These are phyloP conservation scores for Tauraco hartlaubi DNA, from an alignment of 2,797 vertebrate genomes.

Conservation along the genomic window DNA sequence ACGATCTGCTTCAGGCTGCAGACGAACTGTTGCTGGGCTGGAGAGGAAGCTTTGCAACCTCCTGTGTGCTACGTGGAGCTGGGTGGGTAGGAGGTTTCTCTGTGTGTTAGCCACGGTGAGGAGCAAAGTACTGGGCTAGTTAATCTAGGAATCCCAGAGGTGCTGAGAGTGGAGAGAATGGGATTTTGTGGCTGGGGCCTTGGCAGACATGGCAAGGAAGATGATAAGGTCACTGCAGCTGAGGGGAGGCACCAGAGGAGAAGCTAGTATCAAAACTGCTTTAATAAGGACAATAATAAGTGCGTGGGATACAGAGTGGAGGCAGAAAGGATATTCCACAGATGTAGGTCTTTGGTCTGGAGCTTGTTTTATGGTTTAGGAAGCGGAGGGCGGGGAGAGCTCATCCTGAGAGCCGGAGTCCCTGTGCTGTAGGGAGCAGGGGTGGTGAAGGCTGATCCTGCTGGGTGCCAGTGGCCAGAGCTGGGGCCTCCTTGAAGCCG, in stretches of 20 bases:
- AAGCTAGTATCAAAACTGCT: conserved; percentile 67
- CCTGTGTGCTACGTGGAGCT: fast-evolving
- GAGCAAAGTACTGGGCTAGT: neutral
- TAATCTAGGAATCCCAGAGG: neutral
- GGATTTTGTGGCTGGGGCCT: neutral
- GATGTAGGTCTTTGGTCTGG: conserved; percentile 20
- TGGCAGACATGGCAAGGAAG: neutral
- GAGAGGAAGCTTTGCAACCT: neutral
- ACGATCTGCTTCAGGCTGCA: neutral
- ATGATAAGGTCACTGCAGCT: neutral
- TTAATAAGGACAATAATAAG: conserved; percentile 69
- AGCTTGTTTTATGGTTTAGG: neutral
- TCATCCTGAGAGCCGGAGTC: neutral
- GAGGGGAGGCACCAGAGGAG: neutral
- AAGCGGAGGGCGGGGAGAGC: neutral
- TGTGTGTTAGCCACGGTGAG: neutral
- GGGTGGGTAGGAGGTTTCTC: neutral
- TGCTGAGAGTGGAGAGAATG: neutral
- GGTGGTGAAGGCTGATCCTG: neutral
- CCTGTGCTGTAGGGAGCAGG: neutral
- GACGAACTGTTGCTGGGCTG: neutral
- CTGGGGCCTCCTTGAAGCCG: neutral
- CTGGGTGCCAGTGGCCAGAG: neutral
- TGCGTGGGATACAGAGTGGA: conserved; percentile 56
- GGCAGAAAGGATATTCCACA: neutral